Percentiles rank a stretch among this genome's conserved stretches.
Evolutionary conservation across 2,113 vertebrate genomes (phyloP).

Genomic region (Salminus brasiliensis): DNA sequence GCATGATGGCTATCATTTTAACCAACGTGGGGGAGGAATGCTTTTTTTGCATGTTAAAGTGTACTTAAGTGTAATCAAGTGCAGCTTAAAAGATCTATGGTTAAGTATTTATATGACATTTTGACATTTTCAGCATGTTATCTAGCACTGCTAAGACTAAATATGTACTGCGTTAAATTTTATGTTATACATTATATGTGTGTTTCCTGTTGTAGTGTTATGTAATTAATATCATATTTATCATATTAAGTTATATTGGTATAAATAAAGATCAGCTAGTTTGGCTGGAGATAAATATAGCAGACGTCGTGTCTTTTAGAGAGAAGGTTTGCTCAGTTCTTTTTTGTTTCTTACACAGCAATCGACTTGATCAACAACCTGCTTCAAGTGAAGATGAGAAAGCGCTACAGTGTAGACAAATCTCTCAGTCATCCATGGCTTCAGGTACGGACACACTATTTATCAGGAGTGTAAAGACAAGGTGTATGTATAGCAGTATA

Average conservation of each 20-base stretch:
- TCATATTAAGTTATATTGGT: too few relatives aligned
- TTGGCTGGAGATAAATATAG: too few relatives aligned
- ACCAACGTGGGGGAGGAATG: conserved; percentile 5
- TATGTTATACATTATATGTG: too few relatives aligned
- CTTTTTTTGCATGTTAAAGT: conserved; percentile 11
- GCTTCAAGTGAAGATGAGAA: conserved; percentile 99
- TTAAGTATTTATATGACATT: conserved; percentile 17
- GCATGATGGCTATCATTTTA: conserved; percentile 6
- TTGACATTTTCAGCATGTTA: background rate
- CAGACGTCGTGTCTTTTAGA: too few relatives aligned
- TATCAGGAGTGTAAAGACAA: background rate
- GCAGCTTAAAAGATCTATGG: background rate
- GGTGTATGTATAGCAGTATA: too few relatives aligned
- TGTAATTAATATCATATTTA: too few relatives aligned
- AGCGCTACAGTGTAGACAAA: conserved; percentile 97
- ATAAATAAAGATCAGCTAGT: too few relatives aligned
- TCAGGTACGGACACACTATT: conserved; percentile 78
- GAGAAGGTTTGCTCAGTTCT: background rate
- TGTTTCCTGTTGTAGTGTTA: too few relatives aligned
- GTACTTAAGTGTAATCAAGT: conserved; percentile 15
- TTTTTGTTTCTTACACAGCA: conserved; percentile 72
- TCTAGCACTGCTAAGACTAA: background rate
- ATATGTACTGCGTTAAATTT: too few relatives aligned
- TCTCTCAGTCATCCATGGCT: conserved; percentile 98
- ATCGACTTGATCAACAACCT: conserved; percentile 98